A percentile compares a stretch with the other conserved stretches of the same genome.
Evolutionary conservation across 2,113 vertebrate species (phyloP).

Genomic region (Malurus cyaneus): DNA sequence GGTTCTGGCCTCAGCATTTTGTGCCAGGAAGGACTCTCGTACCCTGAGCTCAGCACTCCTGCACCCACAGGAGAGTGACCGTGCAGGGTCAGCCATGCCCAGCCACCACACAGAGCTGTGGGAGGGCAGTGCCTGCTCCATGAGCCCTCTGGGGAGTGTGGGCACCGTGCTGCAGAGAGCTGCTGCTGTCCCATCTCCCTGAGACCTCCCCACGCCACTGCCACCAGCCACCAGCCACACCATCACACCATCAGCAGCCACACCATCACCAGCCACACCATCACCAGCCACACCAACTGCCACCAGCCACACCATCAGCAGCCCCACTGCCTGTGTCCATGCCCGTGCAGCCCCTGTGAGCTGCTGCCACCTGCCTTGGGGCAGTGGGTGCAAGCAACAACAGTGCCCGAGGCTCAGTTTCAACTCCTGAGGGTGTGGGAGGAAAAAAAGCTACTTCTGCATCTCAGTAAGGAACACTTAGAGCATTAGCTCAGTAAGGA

Average conservation of each 20-base stretch:
- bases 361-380: background rate
- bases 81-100: accelerated
- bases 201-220: background rate
- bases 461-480: background rate
- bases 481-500: background rate
- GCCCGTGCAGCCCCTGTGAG: background rate
- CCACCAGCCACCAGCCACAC: background rate
- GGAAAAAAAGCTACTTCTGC: background rate
- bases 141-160: accelerated
- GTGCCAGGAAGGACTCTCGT: background rate
- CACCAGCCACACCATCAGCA: background rate
- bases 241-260: too few relatives aligned
- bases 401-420: accelerated
- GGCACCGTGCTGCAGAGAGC: background rate
- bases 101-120: background rate
- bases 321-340: background rate
- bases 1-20: background rate
- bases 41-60: background rate
- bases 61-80: accelerated
- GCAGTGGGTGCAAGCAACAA: background rate
- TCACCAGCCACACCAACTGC: background rate
- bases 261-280: background rate
- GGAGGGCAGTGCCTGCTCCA: background rate
- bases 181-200: background rate
- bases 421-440: background rate